Conservation (phyloP, 2,888 invertebrate species). For the Ditula angustiorana region DNA sequence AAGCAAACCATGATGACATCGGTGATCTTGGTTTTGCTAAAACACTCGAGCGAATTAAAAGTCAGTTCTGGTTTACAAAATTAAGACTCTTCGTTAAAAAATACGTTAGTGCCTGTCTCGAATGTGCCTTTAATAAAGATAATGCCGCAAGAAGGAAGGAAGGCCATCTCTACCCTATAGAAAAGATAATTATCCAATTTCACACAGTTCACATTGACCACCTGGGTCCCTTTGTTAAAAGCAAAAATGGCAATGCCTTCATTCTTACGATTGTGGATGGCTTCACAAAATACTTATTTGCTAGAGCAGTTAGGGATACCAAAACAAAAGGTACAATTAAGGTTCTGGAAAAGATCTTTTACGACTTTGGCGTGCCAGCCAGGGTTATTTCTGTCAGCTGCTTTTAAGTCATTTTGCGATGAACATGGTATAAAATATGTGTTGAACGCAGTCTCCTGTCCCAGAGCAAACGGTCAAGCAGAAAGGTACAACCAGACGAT, state of each 20-base stretch:
- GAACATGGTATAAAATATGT: neutral
- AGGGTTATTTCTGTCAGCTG: neutral
- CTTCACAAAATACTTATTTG: neutral
- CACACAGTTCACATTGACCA: neutral
- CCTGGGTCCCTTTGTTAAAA: neutral
- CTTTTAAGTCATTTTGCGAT: neutral
- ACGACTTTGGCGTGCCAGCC: neutral
- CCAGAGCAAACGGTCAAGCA: conserved; percentile 1
- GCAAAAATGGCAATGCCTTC: neutral
- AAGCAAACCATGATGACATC: neutral
- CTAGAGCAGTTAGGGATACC: neutral
- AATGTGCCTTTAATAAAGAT: neutral
- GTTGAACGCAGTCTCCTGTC: neutral
- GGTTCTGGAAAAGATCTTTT: neutral
- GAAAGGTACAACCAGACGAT: neutral
- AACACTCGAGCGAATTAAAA: neutral
- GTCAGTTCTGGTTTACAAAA: neutral
- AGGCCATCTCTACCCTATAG: neutral
- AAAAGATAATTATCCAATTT: neutral
- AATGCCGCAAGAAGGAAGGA: neutral
- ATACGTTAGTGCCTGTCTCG: neutral
- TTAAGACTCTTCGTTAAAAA: neutral
- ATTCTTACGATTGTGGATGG: neutral
- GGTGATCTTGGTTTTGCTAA: neutral
- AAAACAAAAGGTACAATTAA: neutral